Evolutionary conservation across 2,797 vertebrate genomes (phyloP), one percentile per base, ranked within the genome.

Genomic region (Halcyon smyrnensis): DNA sequence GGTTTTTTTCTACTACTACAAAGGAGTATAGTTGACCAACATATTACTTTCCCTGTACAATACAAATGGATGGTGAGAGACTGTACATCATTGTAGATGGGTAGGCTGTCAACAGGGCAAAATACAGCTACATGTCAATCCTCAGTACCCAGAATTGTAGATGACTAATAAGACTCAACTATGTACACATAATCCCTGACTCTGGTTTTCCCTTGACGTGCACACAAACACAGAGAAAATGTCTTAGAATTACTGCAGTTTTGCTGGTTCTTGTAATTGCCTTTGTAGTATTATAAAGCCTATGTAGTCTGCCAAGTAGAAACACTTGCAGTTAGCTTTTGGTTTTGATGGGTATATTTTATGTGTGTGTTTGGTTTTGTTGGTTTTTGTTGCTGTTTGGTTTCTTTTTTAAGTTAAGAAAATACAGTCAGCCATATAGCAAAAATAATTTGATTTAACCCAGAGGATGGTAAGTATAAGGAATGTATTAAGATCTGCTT

Each of bases 401-500:
- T 7, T 10, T 50, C 17, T 37, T 5, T 62, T 51, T 56, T 69
- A 59, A 24, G 20, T 62, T 9, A 48, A 82, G 46, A 83, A 70
- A 51, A 43, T 25, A 43, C 1, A 76, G 12, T 37, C 62, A 87
- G 18, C 7, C 16, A 24, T 57, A 46, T 6, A 91, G 46, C 2
- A 64, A 54, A 82, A 74, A 5, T 46, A 4, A 59, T 30, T 65
- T 32, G 39, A 46, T 37, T 84, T 77, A 87, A 71, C 32, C 18
- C 24, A 81, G 73, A 65, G 17, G 4, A 68, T 7, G 46, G 43
- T 16, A 63, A 80, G 23, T 43, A 67, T 12, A 3, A 87, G 20
- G 24, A 83, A 74, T 1, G 6, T 62, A 87, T 78, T 60, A 91
- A 88, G 65, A 78, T 48, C 12, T 56, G n/a, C 70, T 93, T 96